phyloP scores from a whole-genome alignment of 37 sponge, comb jelly and placozoan species.

The Chondrosia reniformis region DNA sequence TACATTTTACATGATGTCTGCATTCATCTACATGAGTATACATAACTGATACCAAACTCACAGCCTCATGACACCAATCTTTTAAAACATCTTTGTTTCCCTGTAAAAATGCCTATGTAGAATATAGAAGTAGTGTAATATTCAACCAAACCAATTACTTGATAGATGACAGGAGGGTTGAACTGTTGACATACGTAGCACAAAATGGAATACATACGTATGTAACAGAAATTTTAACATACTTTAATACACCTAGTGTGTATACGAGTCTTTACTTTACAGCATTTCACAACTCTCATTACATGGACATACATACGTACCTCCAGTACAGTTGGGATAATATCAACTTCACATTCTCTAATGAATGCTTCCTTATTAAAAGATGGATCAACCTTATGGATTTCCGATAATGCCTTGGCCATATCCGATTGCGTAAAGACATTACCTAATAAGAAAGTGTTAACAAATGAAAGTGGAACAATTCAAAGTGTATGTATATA shows the following conservation, averaged over 20 bases:
- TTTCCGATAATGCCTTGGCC: slow-evolving; percentile 74
- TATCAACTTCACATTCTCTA: slow-evolving; percentile 61
- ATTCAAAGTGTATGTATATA: too few relatives aligned
- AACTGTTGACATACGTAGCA: too few relatives aligned
- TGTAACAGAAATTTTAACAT: too few relatives aligned
- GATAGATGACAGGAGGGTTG: too few relatives aligned
- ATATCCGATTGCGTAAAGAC: slow-evolving; percentile 71
- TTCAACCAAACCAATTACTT: too few relatives aligned
- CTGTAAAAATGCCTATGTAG: slow-evolving; percentile 51
- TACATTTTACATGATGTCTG: not conserved
- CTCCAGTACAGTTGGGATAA: slow-evolving; percentile 88
- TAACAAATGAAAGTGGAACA: too few relatives aligned
- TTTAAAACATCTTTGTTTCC: slow-evolving; percentile 60
- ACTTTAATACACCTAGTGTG: too few relatives aligned
- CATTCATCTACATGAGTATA: not conserved
- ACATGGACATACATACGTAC: slow-evolving; percentile 10
- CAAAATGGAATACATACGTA: too few relatives aligned
- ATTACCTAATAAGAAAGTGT: slow-evolving; percentile 16
- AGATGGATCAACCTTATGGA: slow-evolving; percentile 73
- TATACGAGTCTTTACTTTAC: too few relatives aligned
- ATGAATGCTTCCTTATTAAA: slow-evolving; percentile 76
- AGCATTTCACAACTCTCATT: too few relatives aligned
- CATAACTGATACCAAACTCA: slow-evolving; percentile 20
- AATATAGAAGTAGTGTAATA: not conserved
- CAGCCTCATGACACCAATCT: slow-evolving; percentile 86